Base-by-base conservation (phyloP, 2,888 invertebrate species). In the Scaptomyza parva region DNA sequence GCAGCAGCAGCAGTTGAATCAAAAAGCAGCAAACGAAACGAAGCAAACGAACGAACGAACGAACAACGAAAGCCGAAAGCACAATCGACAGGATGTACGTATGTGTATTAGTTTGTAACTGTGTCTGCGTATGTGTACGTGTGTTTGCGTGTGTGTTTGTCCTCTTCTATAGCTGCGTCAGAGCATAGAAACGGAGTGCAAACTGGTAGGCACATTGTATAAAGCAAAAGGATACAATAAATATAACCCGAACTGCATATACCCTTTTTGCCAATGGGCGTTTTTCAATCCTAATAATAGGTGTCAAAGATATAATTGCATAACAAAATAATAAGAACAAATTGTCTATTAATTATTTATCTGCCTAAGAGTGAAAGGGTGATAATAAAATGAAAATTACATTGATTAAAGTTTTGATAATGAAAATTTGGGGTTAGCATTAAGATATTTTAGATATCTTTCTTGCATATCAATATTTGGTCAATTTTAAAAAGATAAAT, bases 61-160 rank as follows among this genome's bases (percentile, higher is more conserved):
- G 70, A 85, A 85, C 86, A 77, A n/a, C n/a, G n/a, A n/a, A n/a
- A 76, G 65, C 84, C 86, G 82, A 76, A 64, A 61, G 60, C 44
- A 37, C 65, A 64, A 70, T 88, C 87, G 79, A 76, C 83, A 84
- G 83, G 89, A 84, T 84, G 89, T 83, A 67, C 65, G 50, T 57
- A 22, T 62, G 30, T 45, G 14, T 40, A 33, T n/a, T n/a, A n/a
- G n/a, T 37, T 24, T 28, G n/a, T 17, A 6, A 33, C 8, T 43
- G 6, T n/a, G 22, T 41, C 20, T 18, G 39, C 18, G 18, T 12
- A 33, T 37, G 28, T 28, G n/a, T 17, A 6, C 28, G 11, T 43
- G 6, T n/a, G 22, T 41, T 20, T 18, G 39, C 18, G 18, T 12
- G 39, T 24, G 43, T 54, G 35, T 44, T 6, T 53, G 33, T 64